Conservation (phyloP, 2,113 vertebrate species). For the Pangasianodon hypophthalmus region DNA sequence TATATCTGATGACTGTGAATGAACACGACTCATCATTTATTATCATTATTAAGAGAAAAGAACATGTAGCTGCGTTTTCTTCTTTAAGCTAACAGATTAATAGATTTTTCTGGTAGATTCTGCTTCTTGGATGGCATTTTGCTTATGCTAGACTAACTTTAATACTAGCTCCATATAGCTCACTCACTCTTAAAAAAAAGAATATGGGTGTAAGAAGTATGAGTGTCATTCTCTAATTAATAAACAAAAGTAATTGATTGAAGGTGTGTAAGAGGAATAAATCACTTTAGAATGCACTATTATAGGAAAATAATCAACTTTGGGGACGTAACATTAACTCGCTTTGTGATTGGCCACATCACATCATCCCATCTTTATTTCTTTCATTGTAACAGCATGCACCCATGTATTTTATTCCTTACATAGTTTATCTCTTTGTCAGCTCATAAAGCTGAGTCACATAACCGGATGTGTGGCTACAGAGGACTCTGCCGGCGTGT, state of each 20-base stretch:
- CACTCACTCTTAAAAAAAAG: not conserved
- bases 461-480: constrained; percentile 74
- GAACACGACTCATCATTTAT: not conserved
- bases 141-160: not conserved
- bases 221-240: not conserved
- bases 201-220: not conserved
- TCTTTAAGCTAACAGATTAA: not conserved
- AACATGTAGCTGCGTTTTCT: not conserved
- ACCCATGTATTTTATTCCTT: not conserved
- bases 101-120: not conserved
- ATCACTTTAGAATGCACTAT: not conserved
- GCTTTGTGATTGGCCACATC: not conserved
- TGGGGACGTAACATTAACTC: not conserved
- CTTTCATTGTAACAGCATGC: not conserved
- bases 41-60: not conserved
- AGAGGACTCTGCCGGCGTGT: constrained; percentile 76
- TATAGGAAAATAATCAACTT: not conserved
- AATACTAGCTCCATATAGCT: not conserved
- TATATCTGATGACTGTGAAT: not conserved
- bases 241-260: not conserved
- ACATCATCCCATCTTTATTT: not conserved
- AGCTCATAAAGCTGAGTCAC: constrained; percentile 66
- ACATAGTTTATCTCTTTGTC: constrained; percentile 20
- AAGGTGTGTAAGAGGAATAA: not conserved
- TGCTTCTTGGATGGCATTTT: not conserved